Conservation (phyloP, 1,140 invertebrate genomes). For the Drosophila ogumai region DNA sequence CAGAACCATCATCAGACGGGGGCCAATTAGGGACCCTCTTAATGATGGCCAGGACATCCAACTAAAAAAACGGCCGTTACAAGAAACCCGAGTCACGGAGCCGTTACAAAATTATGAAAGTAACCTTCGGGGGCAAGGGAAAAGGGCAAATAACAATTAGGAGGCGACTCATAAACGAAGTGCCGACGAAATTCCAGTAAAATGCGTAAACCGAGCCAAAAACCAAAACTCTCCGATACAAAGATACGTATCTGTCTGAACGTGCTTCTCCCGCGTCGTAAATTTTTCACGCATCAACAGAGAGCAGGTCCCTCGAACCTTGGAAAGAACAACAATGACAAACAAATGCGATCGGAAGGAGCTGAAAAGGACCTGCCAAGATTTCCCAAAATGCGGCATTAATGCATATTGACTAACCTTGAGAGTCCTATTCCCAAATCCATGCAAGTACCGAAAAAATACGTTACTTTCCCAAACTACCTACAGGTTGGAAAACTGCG, state of each 20-base stretch:
- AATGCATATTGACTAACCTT: conserved; percentile 82
- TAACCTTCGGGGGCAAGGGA: conserved; percentile 31
- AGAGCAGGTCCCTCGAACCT: conserved; percentile 46
- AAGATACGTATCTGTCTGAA: conserved; percentile 29
- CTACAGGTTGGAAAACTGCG: conserved; percentile 58
- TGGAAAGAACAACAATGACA: conserved; percentile 76
- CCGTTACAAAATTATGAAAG: conserved; percentile 54
- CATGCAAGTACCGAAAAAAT: conserved; percentile 56
- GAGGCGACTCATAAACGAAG: conserved; percentile 57
- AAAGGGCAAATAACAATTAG: conserved; percentile 68
- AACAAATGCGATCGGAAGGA: conserved; percentile 63
- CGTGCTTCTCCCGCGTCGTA: conserved; percentile 58
- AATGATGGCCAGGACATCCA: conserved; percentile 17
- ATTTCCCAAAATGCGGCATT: conserved; percentile 72
- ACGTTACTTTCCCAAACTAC: conserved; percentile 66
- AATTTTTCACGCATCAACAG: conserved; percentile 73
- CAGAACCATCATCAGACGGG: background rate
- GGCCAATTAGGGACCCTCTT: conserved; percentile 26
- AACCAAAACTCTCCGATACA: conserved; percentile 39
- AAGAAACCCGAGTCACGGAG: conserved; percentile 26
- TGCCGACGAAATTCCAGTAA: conserved; percentile 75
- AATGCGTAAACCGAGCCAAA: conserved; percentile 53
- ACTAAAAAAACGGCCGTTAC: conserved; percentile 47
- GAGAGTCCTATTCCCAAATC: conserved; percentile 35
- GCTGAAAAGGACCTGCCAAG: conserved; percentile 68